Conservation (phyloP, 2,113 vertebrate species). For the Merops nubicus region DNA sequence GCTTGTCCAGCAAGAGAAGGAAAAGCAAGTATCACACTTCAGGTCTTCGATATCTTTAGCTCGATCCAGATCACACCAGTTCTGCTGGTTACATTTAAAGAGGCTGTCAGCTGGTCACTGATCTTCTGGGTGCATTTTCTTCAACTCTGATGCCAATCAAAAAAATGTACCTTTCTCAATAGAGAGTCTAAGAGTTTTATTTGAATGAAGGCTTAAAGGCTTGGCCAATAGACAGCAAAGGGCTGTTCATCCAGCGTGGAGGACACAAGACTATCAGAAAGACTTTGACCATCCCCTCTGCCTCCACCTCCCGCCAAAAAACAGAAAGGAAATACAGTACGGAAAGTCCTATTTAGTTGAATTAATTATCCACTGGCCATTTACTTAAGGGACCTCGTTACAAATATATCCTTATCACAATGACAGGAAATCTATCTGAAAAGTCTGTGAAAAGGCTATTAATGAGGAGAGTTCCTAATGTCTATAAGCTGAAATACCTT, state of each 20-base stretch:
- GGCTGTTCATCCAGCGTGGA: not conserved
- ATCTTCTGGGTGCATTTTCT: not conserved
- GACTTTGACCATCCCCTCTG: no score
- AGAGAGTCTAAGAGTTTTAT: not conserved
- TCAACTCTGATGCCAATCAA: not conserved
- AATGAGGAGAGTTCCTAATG: slow-evolving; percentile 61
- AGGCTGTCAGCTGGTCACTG: not conserved
- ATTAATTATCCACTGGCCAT: slow-evolving; percentile 76
- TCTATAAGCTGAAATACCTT: slow-evolving; percentile 64
- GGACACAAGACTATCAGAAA: not conserved
- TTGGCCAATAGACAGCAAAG: not conserved
- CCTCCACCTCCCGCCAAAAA: not conserved
- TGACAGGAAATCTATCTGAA: slow-evolving; percentile 78
- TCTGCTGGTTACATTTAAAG: not conserved
- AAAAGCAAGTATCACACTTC: not conserved
- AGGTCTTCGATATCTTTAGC: not conserved
- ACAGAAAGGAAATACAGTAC: not conserved
- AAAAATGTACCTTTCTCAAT: not conserved
- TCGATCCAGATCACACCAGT: not conserved
- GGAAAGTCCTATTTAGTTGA: slow-evolving; percentile 65
- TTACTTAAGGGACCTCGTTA: slow-evolving; percentile 74
- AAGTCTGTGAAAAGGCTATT: slow-evolving; percentile 72
- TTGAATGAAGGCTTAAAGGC: not conserved
- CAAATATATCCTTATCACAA: slow-evolving; percentile 75
- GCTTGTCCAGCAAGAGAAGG: not conserved